Percentiles rank a stretch among this genome's conserved stretches.
These are phyloP conservation scores for Ferdinandea cuprea DNA, from an alignment of 2,888 invertebrate species.

Conservation along the genomic window DNA sequence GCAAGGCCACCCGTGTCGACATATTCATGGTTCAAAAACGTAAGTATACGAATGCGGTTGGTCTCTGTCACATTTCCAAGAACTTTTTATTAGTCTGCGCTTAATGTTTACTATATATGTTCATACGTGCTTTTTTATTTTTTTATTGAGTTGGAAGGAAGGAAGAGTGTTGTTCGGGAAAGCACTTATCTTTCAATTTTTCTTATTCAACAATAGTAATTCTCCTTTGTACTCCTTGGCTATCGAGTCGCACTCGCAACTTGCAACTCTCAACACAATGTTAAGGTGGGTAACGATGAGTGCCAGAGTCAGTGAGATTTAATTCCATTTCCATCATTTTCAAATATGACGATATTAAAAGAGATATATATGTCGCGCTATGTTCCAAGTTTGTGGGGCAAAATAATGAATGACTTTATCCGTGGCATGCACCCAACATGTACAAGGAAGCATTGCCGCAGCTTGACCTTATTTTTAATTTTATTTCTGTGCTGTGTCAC, in stretches of 20 bases:
- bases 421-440: neutral
- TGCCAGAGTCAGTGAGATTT: too few species aligned
- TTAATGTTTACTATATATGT: slow-evolving; percentile 3
- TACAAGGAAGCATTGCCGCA: neutral
- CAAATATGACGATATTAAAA: neutral
- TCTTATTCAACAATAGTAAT: slow-evolving; percentile 17
- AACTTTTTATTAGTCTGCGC: slow-evolving; percentile 16
- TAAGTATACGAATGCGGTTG: slow-evolving; percentile 83
- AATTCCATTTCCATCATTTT: neutral
- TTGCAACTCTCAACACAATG: neutral
- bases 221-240: slow-evolving; percentile 10
- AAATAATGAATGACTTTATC: neutral
- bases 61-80: slow-evolving; percentile 26
- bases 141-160: neutral
- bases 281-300: neutral
- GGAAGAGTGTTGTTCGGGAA: slow-evolving; percentile 9
- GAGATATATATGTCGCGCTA: too few species aligned
- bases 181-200: slow-evolving; percentile 21
- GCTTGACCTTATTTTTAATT: slow-evolving; percentile 25
- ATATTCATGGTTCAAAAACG: slow-evolving; percentile 92
- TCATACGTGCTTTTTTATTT: too few species aligned
- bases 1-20: slow-evolving; percentile 90
- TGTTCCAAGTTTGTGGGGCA: neutral
- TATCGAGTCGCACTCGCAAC: slow-evolving; percentile 3
- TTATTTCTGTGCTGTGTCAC: slow-evolving; percentile 27